phyloP scores from a whole-genome alignment of 2,797 vertebrate species.

The Falco peregrinus region DNA sequence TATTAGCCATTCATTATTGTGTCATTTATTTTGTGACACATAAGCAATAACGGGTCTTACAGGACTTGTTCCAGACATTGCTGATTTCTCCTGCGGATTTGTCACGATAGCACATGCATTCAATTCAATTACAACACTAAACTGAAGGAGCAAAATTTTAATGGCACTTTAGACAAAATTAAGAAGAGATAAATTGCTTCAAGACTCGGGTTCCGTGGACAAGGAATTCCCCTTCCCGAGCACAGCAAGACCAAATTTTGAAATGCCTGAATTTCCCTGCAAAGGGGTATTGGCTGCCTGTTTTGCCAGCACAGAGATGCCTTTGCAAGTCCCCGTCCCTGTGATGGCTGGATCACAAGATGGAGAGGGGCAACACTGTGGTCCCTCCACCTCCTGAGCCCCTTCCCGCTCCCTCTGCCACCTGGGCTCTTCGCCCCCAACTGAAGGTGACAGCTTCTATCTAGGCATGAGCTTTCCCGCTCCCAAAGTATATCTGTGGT shows the following conservation, averaged over 20 bases:
- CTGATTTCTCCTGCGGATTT: background rate
- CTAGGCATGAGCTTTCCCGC: fast-evolving
- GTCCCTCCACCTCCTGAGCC: fast-evolving
- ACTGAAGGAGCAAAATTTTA: fast-evolving
- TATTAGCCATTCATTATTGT: background rate
- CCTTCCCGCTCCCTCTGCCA: background rate
- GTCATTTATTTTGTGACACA: background rate
- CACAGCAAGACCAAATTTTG: background rate
- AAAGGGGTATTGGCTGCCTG: fast-evolving
- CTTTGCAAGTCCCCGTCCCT: background rate
- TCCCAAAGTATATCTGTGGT: background rate
- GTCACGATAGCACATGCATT: fast-evolving
- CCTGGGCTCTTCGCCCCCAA: fast-evolving
- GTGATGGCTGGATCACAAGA: fast-evolving
- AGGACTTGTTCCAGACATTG: background rate
- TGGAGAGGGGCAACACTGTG: fast-evolving
- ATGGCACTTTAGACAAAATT: fast-evolving
- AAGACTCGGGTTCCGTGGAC: fast-evolving
- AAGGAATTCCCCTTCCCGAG: background rate
- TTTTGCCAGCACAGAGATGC: fast-evolving
- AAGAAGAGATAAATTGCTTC: background rate
- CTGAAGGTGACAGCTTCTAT: background rate
- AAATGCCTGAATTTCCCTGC: background rate
- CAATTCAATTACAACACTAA: background rate
- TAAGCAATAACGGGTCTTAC: background rate